Percentiles rank a stretch among this genome's conserved stretches.
These are phyloP conservation scores for Craniophora ligustri DNA, from an alignment of 2,888 invertebrate species.

Conservation along the genomic window DNA sequence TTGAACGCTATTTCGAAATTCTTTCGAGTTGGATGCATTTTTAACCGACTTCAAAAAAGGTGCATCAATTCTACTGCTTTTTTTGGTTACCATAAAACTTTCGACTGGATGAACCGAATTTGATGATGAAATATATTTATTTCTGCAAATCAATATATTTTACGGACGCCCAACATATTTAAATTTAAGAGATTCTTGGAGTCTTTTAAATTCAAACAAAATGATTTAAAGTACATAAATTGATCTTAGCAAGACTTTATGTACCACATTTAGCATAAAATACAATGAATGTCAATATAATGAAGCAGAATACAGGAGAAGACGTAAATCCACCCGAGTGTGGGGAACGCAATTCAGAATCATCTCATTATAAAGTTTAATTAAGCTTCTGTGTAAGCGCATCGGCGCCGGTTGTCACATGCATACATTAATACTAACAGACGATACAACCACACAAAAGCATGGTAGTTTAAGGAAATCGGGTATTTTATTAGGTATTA, in stretches of 20 bases:
- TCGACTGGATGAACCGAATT: too few species aligned
- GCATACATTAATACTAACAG: constrained; percentile 8
- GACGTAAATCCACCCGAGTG: background rate
- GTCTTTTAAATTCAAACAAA: too few species aligned
- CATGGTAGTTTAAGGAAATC: background rate
- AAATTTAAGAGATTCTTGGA: too few species aligned
- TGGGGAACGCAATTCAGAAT: constrained; percentile 2
- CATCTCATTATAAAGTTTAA: constrained; percentile 1
- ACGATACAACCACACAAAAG: background rate
- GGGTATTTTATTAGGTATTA: background rate
- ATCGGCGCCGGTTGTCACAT: constrained; percentile 2
- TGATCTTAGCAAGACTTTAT: background rate
- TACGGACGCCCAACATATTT: too few species aligned
- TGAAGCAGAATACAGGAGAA: background rate
- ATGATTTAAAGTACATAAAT: background rate
- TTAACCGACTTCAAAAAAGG: too few species aligned
- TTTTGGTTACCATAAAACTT: too few species aligned
- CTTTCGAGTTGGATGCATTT: background rate
- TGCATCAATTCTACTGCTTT: too few species aligned
- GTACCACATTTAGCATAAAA: background rate
- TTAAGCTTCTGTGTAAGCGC: constrained; percentile 12
- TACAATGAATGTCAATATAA: background rate
- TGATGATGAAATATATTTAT: too few species aligned
- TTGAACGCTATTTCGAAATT: background rate
- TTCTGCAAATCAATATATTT: too few species aligned